These are phyloP conservation scores for Scophthalmus maximus DNA, from an alignment of 2,113 vertebrate species.

Conservation along the genomic window DNA sequence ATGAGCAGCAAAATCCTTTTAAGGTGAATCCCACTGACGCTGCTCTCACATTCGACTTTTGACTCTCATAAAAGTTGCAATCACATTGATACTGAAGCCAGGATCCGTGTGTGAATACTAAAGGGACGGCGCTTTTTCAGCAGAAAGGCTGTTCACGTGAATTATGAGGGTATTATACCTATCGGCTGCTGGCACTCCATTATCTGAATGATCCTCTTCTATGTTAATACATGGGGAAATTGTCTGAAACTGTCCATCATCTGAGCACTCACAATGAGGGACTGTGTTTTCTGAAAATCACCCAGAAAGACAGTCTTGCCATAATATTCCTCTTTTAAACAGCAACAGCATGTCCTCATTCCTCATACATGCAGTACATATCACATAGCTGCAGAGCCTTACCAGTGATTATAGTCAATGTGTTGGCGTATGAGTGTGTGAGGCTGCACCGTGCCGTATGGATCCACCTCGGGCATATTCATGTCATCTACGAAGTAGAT, in stretches of 20 bases:
- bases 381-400: not conserved
- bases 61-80: slow-evolving; percentile 35
- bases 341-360: not conserved
- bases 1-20: slow-evolving; percentile 59
- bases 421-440: slow-evolving; percentile 95
- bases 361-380: slow-evolving; percentile 5
- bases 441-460: slow-evolving; percentile 92
- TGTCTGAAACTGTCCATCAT: slow-evolving; percentile 14
- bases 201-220: slow-evolving; percentile 30
- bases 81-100: not conserved
- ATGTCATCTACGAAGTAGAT: slow-evolving; percentile 96
- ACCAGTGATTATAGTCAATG: slow-evolving; percentile 98
- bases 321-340: not conserved
- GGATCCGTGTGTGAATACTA: slow-evolving; percentile 15
- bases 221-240: slow-evolving; percentile 18
- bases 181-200: slow-evolving; percentile 20
- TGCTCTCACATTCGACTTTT: slow-evolving; percentile 40
- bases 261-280: not conserved
- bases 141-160: slow-evolving; percentile 17
- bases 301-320: not conserved
- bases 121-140: not conserved
- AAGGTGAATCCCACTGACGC: slow-evolving; percentile 41
- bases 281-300: not conserved
- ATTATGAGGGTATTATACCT: slow-evolving; percentile 28
- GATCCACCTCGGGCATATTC: slow-evolving; percentile 95